These are phyloP conservation scores for Noctua janthina DNA, from an alignment of 2,888 invertebrate genomes.

Conservation along the genomic window DNA sequence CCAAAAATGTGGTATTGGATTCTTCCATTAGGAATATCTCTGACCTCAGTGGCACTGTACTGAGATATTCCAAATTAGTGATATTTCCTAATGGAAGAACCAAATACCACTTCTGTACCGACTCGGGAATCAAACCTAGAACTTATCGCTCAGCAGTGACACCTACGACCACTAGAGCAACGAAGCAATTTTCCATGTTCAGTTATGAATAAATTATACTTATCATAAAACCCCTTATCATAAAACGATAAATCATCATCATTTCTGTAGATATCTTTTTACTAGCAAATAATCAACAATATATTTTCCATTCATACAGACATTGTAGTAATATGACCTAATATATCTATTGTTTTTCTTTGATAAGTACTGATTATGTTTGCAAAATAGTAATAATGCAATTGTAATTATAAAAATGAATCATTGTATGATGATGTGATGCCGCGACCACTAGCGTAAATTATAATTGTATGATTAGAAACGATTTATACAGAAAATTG, in stretches of 20 bases:
- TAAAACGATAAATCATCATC: slow-evolving; percentile 12
- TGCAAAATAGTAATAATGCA: slow-evolving; percentile 26
- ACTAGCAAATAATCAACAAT: slow-evolving; percentile 7
- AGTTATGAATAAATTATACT: neutral
- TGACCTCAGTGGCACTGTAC: neutral
- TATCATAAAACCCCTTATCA: neutral
- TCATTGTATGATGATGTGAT: slow-evolving; percentile 49
- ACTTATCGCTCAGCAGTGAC: neutral
- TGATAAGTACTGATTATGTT: slow-evolving; percentile 6
- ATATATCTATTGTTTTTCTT: neutral
- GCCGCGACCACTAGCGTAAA: slow-evolving; percentile 5
- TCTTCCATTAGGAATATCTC: too few relatives aligned
- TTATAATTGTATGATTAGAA: slow-evolving; percentile 23
- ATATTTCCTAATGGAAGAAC: too few relatives aligned
- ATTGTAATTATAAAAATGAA: slow-evolving; percentile 33
- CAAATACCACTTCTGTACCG: neutral
- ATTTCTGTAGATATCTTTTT: slow-evolving; percentile 7
- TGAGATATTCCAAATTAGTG: too few relatives aligned
- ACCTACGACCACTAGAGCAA: neutral
- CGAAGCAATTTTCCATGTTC: neutral
- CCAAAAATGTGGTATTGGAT: too few relatives aligned
- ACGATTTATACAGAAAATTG: neutral
- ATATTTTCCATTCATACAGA: slow-evolving; percentile 18
- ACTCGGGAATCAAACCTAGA: neutral
- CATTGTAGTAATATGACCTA: slow-evolving; percentile 10